Evolutionary conservation across 1,140 invertebrate genomes (phyloP).

Genomic region (Probaryconus sp.): DNA sequence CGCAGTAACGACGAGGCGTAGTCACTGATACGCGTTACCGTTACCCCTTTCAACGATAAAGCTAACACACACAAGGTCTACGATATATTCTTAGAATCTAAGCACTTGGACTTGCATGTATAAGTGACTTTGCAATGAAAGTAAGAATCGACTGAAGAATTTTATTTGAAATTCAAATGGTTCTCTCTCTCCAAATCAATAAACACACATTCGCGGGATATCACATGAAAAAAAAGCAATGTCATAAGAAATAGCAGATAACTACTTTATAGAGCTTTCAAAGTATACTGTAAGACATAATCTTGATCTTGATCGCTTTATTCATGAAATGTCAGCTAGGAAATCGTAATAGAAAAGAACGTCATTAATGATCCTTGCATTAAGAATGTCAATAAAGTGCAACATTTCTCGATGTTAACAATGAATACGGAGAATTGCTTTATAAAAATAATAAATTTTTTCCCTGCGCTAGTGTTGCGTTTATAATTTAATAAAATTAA

Average conservation of each 20-base stretch:
- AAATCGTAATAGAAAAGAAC: no score
- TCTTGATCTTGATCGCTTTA: slow-evolving; percentile 16
- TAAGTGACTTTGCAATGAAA: not conserved
- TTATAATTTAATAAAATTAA: no score
- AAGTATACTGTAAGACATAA: slow-evolving; percentile 3
- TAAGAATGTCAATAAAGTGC: no score
- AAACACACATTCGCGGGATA: slow-evolving; percentile 19
- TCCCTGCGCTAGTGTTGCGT: no score
- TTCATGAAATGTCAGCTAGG: slow-evolving; percentile 5
- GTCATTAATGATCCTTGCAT: no score
- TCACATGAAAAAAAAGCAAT: slow-evolving; percentile 9
- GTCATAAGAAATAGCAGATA: slow-evolving; percentile 10
- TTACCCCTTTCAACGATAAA: slow-evolving; percentile 46
- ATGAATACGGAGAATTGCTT: no score
- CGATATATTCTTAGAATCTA: slow-evolving; percentile 40
- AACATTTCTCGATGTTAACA: no score
- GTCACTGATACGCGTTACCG: slow-evolving; percentile 45
- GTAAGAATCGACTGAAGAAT: slow-evolving; percentile 28
- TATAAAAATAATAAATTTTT: no score
- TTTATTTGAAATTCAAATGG: slow-evolving; percentile 32
- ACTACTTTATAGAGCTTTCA: slow-evolving; percentile 2
- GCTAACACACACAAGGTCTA: slow-evolving; percentile 30
- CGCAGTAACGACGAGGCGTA: slow-evolving; percentile 38
- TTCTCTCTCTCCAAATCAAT: slow-evolving; percentile 45
- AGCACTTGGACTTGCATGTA: slow-evolving; percentile 26